Percentiles rank a stretch among this genome's conserved stretches.
These are phyloP conservation scores for Sphecodes monilicornis DNA, from an alignment of 2,888 invertebrate species.

Conservation along the genomic window DNA sequence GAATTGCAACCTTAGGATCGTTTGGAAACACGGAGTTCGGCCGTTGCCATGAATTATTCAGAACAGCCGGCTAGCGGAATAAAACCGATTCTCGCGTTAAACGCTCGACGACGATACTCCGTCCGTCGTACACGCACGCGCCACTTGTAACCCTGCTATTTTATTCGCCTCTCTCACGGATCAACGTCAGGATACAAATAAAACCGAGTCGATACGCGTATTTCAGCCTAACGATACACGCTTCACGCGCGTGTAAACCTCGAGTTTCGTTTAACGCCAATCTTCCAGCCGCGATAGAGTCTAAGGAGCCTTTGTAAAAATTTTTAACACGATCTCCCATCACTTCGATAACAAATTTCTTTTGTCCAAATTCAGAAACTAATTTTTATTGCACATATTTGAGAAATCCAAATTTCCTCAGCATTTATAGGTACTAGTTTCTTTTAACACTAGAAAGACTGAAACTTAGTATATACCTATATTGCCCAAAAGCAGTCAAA, in stretches of 20 bases:
- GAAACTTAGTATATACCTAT: too few relatives aligned
- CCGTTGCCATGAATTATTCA: constrained; percentile 62
- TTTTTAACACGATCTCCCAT: too few relatives aligned
- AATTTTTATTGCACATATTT: too few relatives aligned
- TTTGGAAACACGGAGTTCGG: constrained; percentile 39
- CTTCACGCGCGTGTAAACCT: background rate
- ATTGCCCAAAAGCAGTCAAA: too few relatives aligned
- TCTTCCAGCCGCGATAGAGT: background rate
- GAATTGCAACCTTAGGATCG: constrained; percentile 46
- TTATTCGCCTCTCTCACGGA: constrained; percentile 31
- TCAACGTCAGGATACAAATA: constrained; percentile 15
- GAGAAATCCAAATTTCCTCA: too few relatives aligned
- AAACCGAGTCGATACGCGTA: constrained; percentile 6
- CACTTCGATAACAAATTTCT: too few relatives aligned
- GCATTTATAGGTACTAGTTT: too few relatives aligned
- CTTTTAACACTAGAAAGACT: too few relatives aligned
- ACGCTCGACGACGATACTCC: constrained; percentile 55
- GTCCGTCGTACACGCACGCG: constrained; percentile 46
- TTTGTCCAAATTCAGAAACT: too few relatives aligned
- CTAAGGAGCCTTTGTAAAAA: background rate
- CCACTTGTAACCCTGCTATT: constrained; percentile 42
- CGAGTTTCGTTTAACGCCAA: background rate
- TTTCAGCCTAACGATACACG: background rate
- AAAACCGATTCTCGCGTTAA: constrained; percentile 65
- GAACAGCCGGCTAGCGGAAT: constrained; percentile 50